Evolutionary conservation across 2,113 vertebrate species (phyloP).

Genomic region (Apaloderma vittatum): DNA sequence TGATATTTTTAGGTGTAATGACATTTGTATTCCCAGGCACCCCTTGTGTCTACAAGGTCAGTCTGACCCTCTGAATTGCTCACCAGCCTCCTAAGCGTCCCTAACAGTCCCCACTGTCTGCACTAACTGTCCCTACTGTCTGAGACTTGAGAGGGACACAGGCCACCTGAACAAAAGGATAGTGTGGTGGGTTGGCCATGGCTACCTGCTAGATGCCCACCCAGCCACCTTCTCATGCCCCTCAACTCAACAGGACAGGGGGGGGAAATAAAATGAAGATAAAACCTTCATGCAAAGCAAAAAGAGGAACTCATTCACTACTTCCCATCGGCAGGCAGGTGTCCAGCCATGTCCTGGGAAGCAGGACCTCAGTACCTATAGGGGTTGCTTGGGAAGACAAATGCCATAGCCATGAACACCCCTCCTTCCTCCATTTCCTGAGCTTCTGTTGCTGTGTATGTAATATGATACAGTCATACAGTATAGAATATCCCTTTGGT

Average conservation of each 20-base stretch:
- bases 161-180: background rate
- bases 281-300: background rate
- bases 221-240: background rate
- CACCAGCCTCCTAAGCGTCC: background rate
- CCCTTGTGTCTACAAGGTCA: background rate
- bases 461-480: background rate
- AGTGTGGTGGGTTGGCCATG: background rate
- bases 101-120: background rate
- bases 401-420: accelerated
- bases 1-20: background rate
- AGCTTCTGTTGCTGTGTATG: background rate
- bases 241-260: background rate
- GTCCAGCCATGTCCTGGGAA: background rate
- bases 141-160: background rate
- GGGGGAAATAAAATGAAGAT: background rate
- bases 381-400: background rate
- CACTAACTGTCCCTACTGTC: too few relatives aligned
- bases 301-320: background rate
- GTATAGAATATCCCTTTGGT: background rate
- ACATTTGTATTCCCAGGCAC: background rate
- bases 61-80: background rate
- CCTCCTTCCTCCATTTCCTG: background rate
- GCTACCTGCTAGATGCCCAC: background rate
- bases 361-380: background rate
- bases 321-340: background rate